A percentile compares a stretch with the other conserved stretches of the same genome.
Conservation (phyloP, 1,140 invertebrate genomes). For the Grapholita molesta region DNA sequence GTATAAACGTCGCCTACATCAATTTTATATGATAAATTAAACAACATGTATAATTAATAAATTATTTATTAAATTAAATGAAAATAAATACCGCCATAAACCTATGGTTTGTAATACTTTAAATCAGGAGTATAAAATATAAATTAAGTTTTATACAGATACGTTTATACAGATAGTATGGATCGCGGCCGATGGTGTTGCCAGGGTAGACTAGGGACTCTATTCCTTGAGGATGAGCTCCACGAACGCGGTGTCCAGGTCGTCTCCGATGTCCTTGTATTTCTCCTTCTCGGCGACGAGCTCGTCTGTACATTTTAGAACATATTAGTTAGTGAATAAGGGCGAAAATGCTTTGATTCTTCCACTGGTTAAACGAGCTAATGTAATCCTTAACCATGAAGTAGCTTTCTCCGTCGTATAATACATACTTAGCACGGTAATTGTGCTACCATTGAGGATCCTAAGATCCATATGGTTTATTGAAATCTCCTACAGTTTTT, state of each 20-base stretch:
- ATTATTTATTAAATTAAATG: conserved; percentile 72
- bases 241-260: conserved; percentile 98
- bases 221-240: conserved; percentile 91
- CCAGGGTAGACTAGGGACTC: background rate
- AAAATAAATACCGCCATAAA: conserved; percentile 75
- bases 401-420: background rate
- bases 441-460: background rate
- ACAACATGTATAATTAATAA: conserved; percentile 56
- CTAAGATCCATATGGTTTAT: background rate
- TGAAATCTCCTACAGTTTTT: background rate
- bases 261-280: conserved; percentile 99
- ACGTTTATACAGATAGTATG: conserved; percentile 59
- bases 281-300: conserved; percentile 99
- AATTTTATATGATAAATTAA: conserved; percentile 31
- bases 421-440: too few relatives aligned
- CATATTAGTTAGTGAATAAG: background rate
- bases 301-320: conserved; percentile 89
- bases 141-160: conserved; percentile 59
- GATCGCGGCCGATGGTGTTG: conserved; percentile 47
- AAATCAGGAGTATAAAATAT: conserved; percentile 72
- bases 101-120: conserved; percentile 67
- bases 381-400: background rate
- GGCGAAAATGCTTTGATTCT: background rate
- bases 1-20: too few relatives aligned
- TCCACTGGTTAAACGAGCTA: too few relatives aligned